These are phyloP conservation scores for Thumatha senex DNA, from an alignment of 2,888 invertebrate genomes.

Conservation along the genomic window DNA sequence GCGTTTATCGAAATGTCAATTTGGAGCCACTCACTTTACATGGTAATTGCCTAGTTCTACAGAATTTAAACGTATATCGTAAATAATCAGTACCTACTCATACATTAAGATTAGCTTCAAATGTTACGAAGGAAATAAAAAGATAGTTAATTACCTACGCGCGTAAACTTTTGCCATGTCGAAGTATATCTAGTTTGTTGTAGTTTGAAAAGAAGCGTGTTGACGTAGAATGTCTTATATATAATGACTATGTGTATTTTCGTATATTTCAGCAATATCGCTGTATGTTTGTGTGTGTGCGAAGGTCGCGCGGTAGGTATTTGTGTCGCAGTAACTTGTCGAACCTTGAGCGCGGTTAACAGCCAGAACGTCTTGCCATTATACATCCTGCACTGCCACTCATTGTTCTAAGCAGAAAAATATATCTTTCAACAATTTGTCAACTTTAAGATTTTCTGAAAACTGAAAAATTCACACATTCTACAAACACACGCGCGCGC, in stretches of 20 bases:
- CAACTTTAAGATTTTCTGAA: conserved; percentile 9
- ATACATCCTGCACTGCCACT: conserved; percentile 16
- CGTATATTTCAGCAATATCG: conserved; percentile 10
- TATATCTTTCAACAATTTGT: conserved; percentile 12
- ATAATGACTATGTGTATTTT: background rate
- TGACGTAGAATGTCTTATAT: conserved; percentile 12
- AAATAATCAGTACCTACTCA: conserved; percentile 15
- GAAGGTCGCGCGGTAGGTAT: conserved; percentile 24
- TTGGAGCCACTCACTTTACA: conserved; percentile 17
- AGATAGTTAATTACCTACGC: background rate
- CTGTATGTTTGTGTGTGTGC: conserved; percentile 20
- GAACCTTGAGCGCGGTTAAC: conserved; percentile 28
- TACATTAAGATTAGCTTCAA: conserved; percentile 12
- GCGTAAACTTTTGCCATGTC: conserved; percentile 4
- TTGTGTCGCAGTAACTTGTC: conserved; percentile 16
- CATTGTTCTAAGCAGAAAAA: conserved; percentile 19
- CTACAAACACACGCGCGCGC: background rate
- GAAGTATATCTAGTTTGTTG: conserved; percentile 1
- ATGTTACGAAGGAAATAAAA: background rate
- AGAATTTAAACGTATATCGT: background rate
- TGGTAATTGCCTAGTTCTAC: conserved; percentile 17
- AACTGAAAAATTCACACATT: conserved; percentile 1
- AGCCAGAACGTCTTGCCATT: conserved; percentile 20
- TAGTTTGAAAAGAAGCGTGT: conserved; percentile 14
- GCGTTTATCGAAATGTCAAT: conserved; percentile 4